A percentile compares a stretch with the other conserved stretches of the same genome.
phyloP scores from a whole-genome alignment of 2,797 vertebrate genomes.

The Aratinga solstitialis region DNA sequence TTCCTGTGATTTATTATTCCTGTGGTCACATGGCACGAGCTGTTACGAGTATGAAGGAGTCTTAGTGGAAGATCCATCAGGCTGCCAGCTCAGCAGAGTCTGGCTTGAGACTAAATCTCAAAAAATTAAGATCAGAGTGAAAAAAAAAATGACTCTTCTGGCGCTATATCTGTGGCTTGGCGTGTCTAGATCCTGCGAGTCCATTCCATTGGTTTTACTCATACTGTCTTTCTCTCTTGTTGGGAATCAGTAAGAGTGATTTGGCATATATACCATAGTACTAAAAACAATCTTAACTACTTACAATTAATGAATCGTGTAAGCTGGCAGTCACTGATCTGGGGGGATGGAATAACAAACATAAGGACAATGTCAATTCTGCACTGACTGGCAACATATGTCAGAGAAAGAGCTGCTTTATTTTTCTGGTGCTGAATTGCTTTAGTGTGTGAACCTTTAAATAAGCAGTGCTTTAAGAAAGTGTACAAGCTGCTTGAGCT shows the following conservation, averaged over 20 bases:
- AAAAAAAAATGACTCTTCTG: not conserved
- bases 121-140: not conserved
- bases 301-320: conserved; percentile 28
- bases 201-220: conserved; percentile 49
- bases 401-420: not conserved
- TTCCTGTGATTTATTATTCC: not conserved
- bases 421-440: not conserved
- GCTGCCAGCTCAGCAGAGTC: not conserved
- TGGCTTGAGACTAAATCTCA: not conserved
- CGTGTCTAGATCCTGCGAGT: not conserved
- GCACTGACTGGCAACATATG: not conserved
- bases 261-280: not conserved
- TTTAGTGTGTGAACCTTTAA: not conserved
- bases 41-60: not conserved
- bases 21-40: not conserved
- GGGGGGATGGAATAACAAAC: not conserved
- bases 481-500: not conserved
- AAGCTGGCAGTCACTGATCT: conserved; percentile 16
- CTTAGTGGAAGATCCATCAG: not conserved
- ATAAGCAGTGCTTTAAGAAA: not conserved
- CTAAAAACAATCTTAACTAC: conserved; percentile 47
- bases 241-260: conserved; percentile 24
- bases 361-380: not conserved
- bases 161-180: conserved; percentile 18
- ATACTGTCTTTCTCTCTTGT: not conserved